Percentiles rank a stretch among this genome's conserved stretches.
phyloP scores from a whole-genome alignment of 2,797 vertebrate species.

The Lepilemur ruficaudatus region DNA sequence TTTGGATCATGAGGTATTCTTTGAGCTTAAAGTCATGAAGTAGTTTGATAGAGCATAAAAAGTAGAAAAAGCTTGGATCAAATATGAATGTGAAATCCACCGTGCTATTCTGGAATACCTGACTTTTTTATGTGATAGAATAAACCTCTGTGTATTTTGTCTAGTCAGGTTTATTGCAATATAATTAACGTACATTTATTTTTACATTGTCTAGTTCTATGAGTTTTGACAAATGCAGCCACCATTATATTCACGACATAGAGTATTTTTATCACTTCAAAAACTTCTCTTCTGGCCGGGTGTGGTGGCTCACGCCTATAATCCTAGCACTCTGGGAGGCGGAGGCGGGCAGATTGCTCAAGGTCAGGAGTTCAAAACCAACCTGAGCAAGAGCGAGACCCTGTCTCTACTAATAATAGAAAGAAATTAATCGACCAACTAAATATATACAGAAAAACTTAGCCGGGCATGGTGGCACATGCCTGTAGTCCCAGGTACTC shows the following conservation, averaged over 20 bases:
- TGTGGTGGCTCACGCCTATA: too few relatives aligned
- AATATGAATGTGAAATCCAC: background rate
- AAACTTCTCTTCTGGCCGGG: too few relatives aligned
- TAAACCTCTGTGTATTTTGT: background rate
- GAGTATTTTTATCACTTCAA: background rate
- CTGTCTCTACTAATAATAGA: too few relatives aligned
- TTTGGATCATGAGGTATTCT: background rate
- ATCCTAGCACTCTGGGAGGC: too few relatives aligned
- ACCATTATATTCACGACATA: background rate
- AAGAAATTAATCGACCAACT: too few relatives aligned
- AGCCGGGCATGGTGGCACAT: too few relatives aligned
- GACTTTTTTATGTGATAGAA: background rate
- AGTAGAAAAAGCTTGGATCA: background rate
- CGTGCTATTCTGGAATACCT: background rate
- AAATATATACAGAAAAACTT: too few relatives aligned
- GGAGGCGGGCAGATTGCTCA: too few relatives aligned
- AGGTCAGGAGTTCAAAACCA: too few relatives aligned
- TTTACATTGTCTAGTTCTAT: background rate
- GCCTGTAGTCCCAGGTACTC: too few relatives aligned
- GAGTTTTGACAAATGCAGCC: background rate
- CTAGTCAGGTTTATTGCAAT: background rate
- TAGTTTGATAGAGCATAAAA: background rate
- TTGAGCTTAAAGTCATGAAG: background rate
- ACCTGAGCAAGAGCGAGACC: too few relatives aligned
- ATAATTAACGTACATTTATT: background rate